A percentile compares a stretch with the other conserved stretches of the same genome.
These are phyloP conservation scores for Spheniscus humboldti DNA, from an alignment of 2,797 vertebrate species.

Conservation along the genomic window DNA sequence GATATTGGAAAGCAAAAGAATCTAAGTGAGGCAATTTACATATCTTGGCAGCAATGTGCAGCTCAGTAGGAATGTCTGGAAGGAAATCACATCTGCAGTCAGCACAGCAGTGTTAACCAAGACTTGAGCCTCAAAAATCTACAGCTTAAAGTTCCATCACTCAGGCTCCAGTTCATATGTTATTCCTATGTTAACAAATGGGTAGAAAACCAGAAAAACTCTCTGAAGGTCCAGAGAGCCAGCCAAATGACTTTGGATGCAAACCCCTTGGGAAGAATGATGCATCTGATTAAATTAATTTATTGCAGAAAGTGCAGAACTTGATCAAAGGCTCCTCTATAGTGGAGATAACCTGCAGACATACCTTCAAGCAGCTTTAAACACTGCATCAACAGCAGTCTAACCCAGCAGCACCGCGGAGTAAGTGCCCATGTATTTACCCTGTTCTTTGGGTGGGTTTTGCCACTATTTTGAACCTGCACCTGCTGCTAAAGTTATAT, in stretches of 20 bases:
- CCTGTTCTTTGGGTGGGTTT: not conserved
- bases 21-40: slow-evolving; percentile 38
- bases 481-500: not conserved
- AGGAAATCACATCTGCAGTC: slow-evolving; percentile 44
- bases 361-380: not conserved
- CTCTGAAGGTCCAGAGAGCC: not conserved
- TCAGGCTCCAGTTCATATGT: not conserved
- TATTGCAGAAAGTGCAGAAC: not conserved
- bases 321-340: not conserved
- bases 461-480: not conserved
- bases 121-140: slow-evolving; percentile 20
- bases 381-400: not conserved
- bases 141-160: not conserved
- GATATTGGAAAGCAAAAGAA: slow-evolving; percentile 50
- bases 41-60: slow-evolving; percentile 40
- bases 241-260: not conserved
- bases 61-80: slow-evolving; percentile 54
- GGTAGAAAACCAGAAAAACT: not conserved
- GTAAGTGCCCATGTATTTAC: not conserved
- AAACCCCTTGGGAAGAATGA: not conserved
- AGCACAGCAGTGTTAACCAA: slow-evolving; percentile 36
- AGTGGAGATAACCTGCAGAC: not conserved
- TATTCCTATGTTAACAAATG: slow-evolving; percentile 5
- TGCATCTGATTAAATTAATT: not conserved
- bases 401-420: not conserved